phyloP scores from a whole-genome alignment of 2,797 vertebrate genomes.

The Macropus fuliginosus region DNA sequence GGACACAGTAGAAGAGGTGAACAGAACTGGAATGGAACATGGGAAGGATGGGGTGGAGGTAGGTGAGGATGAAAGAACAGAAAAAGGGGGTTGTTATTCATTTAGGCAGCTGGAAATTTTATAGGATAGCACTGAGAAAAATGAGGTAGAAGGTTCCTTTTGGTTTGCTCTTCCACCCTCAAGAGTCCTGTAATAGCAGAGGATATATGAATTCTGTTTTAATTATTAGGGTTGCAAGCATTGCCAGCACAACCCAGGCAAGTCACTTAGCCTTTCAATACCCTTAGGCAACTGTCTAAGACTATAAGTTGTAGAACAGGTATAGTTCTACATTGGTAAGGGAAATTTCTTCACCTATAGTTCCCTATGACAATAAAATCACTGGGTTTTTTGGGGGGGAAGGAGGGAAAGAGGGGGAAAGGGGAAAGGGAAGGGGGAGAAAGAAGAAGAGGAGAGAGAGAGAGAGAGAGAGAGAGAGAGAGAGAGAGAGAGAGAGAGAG shows the following conservation, averaged over 20 bases:
- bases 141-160: not conserved
- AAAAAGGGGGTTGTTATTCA: not conserved
- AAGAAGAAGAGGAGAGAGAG: fast-evolving
- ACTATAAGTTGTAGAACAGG: not conserved
- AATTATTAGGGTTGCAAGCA: not conserved
- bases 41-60: not conserved
- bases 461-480: no score
- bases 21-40: not conserved
- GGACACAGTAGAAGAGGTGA: not conserved
- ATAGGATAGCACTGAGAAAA: not conserved
- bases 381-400: not conserved
- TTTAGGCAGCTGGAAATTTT: not conserved
- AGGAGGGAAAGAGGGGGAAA: not conserved
- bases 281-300: not conserved
- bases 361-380: not conserved
- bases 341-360: not conserved
- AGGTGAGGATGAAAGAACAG: not conserved
- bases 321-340: not conserved
- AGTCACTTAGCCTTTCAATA: not conserved
- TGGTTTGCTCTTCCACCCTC: not conserved
- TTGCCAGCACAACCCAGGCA: not conserved
- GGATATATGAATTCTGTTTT: not conserved
- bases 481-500: no score
- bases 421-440: not conserved
- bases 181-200: not conserved